phyloP scores from a whole-genome alignment of 2,113 vertebrate species.

The Osmerus mordax region DNA sequence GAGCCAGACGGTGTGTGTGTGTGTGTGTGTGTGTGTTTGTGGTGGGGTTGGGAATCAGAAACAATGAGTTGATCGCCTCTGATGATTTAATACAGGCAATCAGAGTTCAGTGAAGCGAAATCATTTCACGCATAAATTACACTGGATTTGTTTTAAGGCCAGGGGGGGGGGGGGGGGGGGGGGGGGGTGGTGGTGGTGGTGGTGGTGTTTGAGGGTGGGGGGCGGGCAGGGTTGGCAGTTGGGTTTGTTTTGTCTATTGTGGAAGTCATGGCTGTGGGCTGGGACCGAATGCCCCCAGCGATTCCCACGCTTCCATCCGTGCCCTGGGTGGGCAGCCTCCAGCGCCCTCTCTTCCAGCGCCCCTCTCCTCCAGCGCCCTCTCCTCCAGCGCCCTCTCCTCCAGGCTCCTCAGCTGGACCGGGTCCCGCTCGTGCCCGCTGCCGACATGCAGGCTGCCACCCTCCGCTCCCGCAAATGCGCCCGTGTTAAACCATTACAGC shows the following conservation, averaged over 20 bases:
- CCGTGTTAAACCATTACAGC: conserved; percentile 5
- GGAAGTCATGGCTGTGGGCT: conserved; percentile 24
- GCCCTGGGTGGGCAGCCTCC: conserved; percentile 35
- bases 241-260: conserved; percentile 35
- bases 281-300: conserved; percentile 32
- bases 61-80: conserved; percentile 75
- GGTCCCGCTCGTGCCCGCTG: conserved; percentile 21
- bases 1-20: conserved; percentile 28
- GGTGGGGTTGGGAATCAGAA: conserved; percentile 40
- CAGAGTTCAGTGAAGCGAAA: conserved; percentile 65
- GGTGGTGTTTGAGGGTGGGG: background rate
- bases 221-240: background rate
- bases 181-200: conserved; percentile 11
- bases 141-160: conserved; percentile 62
- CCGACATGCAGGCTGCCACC: conserved; percentile 16
- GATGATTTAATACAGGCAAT: conserved; percentile 66
- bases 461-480: background rate
- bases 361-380: conserved; percentile 45
- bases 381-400: conserved; percentile 33
- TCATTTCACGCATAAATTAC: conserved; percentile 76
- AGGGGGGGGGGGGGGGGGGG: conserved; percentile 6
- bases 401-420: conserved; percentile 39
- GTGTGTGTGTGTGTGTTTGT: conserved; percentile 6
- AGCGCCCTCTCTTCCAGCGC: conserved; percentile 36
- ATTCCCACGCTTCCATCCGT: conserved; percentile 51